Conservation (phyloP, 37 sponge, comb jelly and placozoan genomes). For the Dysidea cf. avara region DNA sequence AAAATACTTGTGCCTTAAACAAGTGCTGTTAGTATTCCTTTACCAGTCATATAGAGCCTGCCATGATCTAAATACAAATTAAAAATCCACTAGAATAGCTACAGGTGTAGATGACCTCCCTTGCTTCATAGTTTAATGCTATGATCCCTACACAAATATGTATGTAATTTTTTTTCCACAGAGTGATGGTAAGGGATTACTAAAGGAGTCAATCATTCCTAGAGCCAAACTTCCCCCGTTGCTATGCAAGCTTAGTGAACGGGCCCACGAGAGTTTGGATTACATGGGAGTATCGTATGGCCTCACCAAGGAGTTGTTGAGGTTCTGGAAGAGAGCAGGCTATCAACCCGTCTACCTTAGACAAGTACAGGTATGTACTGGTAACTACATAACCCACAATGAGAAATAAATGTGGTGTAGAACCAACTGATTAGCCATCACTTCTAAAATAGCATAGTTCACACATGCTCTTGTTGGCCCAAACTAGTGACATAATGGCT, state of each 20-base stretch:
- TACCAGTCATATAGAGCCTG: background rate
- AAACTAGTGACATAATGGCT: too few species aligned
- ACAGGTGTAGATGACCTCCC: too few species aligned
- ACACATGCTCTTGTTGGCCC: too few species aligned
- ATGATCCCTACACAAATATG: background rate
- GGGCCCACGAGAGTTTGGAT: constrained; percentile 73
- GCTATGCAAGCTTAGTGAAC: constrained; percentile 67
- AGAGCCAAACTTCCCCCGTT: constrained; percentile 82
- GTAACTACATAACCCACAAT: too few species aligned
- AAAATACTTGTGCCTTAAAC: too few species aligned
- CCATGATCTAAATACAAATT: background rate
- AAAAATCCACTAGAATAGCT: too few species aligned
- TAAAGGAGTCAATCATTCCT: constrained; percentile 72
- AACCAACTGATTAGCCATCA: too few species aligned
- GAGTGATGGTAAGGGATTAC: constrained; percentile 20
- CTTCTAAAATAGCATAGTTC: too few species aligned
- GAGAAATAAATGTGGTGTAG: too few species aligned
- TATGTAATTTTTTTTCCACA: background rate
- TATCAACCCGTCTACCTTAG: constrained; percentile 85
- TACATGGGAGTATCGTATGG: constrained; percentile 87
- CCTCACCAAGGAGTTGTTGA: constrained; percentile 54
- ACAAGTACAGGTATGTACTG: constrained; percentile 84
- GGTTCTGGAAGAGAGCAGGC: constrained; percentile 89
- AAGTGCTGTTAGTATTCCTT: too few species aligned
- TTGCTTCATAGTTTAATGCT: background rate